A percentile compares a stretch with the other conserved stretches of the same genome.
These are phyloP conservation scores for Agonum fuliginosum DNA, from an alignment of 2,888 invertebrate genomes.

Conservation along the genomic window DNA sequence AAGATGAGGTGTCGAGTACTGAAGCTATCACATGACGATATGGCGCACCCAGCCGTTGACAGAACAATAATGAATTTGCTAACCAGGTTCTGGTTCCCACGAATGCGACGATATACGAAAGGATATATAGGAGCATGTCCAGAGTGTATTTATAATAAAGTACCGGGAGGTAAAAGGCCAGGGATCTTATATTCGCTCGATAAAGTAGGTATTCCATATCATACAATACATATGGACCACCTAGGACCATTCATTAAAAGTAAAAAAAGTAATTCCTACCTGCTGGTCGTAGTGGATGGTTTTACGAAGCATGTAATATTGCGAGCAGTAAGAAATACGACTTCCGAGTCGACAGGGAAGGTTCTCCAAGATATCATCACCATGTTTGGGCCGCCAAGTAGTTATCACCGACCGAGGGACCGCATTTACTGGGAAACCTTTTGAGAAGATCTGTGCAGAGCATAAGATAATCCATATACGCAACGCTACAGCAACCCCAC, in stretches of 20 bases:
- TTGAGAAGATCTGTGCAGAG: constrained; percentile 61
- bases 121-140: background rate
- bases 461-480: constrained; percentile 62
- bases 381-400: constrained; percentile 1
- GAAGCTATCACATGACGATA: too few species aligned
- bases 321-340: constrained; percentile 1
- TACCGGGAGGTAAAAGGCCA: background rate
- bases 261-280: background rate
- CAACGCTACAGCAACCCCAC: background rate
- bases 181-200: background rate
- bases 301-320: background rate
- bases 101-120: too few species aligned
- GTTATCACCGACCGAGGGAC: constrained; percentile 65
- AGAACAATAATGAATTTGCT: too few species aligned
- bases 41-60: too few species aligned
- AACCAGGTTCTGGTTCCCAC: too few species aligned
- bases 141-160: background rate
- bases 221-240: constrained; percentile 6
- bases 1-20: too few species aligned
- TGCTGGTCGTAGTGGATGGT: background rate
- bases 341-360: background rate
- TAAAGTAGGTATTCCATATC: background rate
- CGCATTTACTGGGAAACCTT: constrained; percentile 63
- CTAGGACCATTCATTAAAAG: background rate
- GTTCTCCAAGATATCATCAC: background rate